Conservation (phyloP, 1,140 invertebrate species). For the Arctopsyche grandis region DNA sequence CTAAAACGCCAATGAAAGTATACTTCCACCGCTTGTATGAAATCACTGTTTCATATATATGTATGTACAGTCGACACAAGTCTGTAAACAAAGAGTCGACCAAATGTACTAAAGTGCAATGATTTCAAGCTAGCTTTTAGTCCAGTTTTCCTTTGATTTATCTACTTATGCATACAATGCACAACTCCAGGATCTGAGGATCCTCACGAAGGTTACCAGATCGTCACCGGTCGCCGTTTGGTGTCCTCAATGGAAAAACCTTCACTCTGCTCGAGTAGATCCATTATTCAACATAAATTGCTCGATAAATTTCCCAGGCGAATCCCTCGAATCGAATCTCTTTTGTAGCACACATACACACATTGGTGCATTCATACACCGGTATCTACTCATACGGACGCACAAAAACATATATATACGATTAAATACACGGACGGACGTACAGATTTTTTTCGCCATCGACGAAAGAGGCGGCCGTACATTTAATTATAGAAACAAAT, state of each 20-base stretch:
- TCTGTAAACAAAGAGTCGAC: background rate
- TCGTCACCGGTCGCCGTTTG: background rate
- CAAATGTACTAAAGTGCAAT: background rate
- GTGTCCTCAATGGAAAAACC: background rate
- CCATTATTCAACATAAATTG: constrained; percentile 42
- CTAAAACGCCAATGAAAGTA: no score
- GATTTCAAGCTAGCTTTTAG: background rate
- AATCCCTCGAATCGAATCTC: constrained; percentile 10
- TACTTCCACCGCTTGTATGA: no score
- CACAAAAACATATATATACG: background rate
- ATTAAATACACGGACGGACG: background rate
- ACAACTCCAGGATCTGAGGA: background rate
- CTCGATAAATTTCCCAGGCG: constrained; percentile 36
- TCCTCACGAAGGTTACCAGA: background rate
- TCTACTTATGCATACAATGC: background rate
- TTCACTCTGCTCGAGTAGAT: constrained; percentile 6
- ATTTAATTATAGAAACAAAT: constrained; percentile 42
- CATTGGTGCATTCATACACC: background rate
- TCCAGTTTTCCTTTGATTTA: background rate
- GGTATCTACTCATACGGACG: background rate
- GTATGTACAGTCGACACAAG: background rate
- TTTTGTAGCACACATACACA: constrained; percentile 15
- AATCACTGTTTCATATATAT: no score
- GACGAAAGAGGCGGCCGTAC: constrained; percentile 4
- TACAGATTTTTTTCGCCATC: constrained; percentile 4